Evolutionary conservation across 2,113 vertebrate genomes (phyloP), one percentile per base, ranked within the genome.

Genomic region (Calypte anna): DNA sequence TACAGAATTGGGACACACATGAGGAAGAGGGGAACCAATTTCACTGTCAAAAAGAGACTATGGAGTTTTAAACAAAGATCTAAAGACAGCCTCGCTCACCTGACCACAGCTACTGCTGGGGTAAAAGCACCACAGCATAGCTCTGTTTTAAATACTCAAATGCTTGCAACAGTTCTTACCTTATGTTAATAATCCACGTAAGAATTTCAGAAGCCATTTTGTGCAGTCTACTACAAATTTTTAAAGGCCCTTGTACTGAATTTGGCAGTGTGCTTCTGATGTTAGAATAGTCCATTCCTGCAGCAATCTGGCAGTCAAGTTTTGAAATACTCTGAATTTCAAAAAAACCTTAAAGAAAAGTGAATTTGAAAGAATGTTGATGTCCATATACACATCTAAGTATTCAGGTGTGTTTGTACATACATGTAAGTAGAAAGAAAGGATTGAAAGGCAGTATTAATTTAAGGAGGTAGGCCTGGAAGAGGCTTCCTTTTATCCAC

Each of bases 101-200:
- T 86, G 36, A 58, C 21, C 33, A 77, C 30, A 80, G 55, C 3
- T 44, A 38, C 36, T 62, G 19, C 14, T 59, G 18, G 20, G 8
- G 10, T 55, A 28, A 90, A 72, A 53, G 12, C 30, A 73, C 5
- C 16, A 69, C 22, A 50, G 33, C 64, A 76, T 2, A 76, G 19
- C 6, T n/a, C 28, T 51, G 18, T 13, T 13, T 77, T 48, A 80
- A 69, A 66, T 44, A 66, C 11, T 40, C 6, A 16, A 30, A 31
- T 58, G 13, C 12, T 68, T 77, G 24, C 74, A 43, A 43, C 18
- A 55, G 23, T 59, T 14, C 22, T 17, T 44, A 54, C 0, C 0
- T 18, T 30, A 40, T 13, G 25, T 14, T 70, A 48, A 74, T 21
- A 28, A 64, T 86, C 73, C 31, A 48, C 6, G 12, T 12, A 33